Base-by-base conservation (phyloP, 2,888 invertebrate genomes). In the Agrilus cyanescens region DNA sequence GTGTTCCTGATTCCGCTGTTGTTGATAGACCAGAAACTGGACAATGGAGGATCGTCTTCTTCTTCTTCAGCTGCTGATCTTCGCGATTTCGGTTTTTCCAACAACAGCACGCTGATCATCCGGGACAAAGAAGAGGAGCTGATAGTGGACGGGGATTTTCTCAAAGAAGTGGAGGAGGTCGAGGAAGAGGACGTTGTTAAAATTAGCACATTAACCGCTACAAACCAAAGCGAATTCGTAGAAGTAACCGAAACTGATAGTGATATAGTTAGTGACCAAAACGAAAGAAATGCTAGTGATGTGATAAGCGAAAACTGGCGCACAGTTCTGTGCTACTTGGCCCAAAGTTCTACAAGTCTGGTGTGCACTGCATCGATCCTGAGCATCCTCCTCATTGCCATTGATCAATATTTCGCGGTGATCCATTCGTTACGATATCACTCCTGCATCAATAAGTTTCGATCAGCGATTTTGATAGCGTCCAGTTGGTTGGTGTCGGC, bases 331-430 rank as follows among this genome's bases (percentile, higher is more conserved):
- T 66, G 66, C 47, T 62, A 61, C 41, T 54, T 73, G 29, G 74
- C 75, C 25, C 82, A 83, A 54, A 77, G 76, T 38, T 73, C 75
- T 51, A 78, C 81, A 31, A 74, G 73, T 39, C 63, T 73, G 40
- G 66, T 73, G 18, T 73, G 72, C 41, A 69, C 76, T 1, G 74
- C 77, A 1, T 77, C 77, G 38, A 73, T 79, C 35, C 66, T 79
- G 43, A 76, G 79, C 39, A 72, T 79, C 5, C 66, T 80, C 6
- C 65, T 78, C 31, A 78, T 80, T 50, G 77, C 76, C 7, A 61
- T 79, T 41, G 80, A 80, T 57, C 74, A 80, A 53, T 80, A 78
- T 58, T 75, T 75, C 50, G 80, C 80, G 1, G 78, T 81, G 8
- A 73, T 78, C 35, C 76, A 76, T 47, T 78, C 80, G 1, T 60